Percentiles rank a stretch among this genome's conserved stretches.
Conservation (phyloP, 2,113 vertebrate species). For the Oreotrochilus melanogaster region DNA sequence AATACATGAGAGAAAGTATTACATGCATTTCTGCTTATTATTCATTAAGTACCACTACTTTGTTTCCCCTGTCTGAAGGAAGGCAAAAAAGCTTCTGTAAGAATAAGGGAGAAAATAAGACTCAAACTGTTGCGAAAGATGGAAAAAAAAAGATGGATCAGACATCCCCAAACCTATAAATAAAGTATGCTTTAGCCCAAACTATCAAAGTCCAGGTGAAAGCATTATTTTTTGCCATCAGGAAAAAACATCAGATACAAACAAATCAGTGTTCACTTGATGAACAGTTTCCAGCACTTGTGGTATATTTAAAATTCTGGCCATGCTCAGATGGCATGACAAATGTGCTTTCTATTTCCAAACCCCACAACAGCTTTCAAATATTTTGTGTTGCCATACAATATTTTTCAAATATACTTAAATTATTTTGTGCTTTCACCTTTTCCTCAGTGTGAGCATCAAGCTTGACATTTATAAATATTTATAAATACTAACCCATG, state of each 20-base stretch:
- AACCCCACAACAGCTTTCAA: not conserved
- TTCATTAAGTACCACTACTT: not conserved
- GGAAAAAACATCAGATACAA: not conserved
- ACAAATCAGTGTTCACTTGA: not conserved
- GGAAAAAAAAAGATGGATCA: not conserved
- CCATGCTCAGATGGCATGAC: not conserved
- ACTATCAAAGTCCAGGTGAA: not conserved
- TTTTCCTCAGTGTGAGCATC: not conserved
- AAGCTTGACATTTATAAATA: not conserved
- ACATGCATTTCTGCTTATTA: not conserved
- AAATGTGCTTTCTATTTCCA: not conserved
- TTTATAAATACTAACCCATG: not conserved
- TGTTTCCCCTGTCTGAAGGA: rapidly evolving
- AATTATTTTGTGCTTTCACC: not conserved
- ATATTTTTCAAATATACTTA: too few species aligned
- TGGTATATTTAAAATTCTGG: not conserved
- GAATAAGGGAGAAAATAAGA: not conserved
- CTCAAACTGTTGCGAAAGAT: not conserved
- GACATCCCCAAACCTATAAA: not conserved
- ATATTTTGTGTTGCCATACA: not conserved
- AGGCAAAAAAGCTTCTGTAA: not conserved
- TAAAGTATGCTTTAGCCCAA: not conserved
- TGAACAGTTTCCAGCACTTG: not conserved
- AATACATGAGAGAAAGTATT: not conserved
- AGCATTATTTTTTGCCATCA: not conserved